These are phyloP conservation scores for Bombus waltoni DNA, from an alignment of 1,140 invertebrate species.

Conservation along the genomic window DNA sequence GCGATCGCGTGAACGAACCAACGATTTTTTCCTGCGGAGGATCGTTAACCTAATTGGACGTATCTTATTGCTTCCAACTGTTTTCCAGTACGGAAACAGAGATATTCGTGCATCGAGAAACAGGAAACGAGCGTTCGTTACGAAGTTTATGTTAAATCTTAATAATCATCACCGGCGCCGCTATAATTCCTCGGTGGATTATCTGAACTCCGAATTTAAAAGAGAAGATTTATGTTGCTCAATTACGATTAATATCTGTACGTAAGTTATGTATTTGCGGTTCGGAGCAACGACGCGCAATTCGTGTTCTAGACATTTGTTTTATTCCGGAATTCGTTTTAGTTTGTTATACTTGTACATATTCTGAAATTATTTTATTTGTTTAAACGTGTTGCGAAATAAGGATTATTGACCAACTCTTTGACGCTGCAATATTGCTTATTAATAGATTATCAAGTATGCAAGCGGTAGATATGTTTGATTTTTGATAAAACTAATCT, in stretches of 20 bases:
- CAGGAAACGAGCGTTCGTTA: neutral
- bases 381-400: too few species aligned
- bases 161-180: slow-evolving; percentile 14
- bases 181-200: neutral
- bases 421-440: too few species aligned
- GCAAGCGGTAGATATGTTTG: too few species aligned
- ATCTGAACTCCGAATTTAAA: neutral
- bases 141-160: slow-evolving; percentile 16
- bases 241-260: neutral
- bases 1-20: slow-evolving; percentile 55
- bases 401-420: too few species aligned
- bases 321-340: too few species aligned
- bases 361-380: too few species aligned
- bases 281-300: too few species aligned
- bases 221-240: neutral
- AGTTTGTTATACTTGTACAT: too few species aligned
- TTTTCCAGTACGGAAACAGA: neutral
- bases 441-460: too few species aligned
- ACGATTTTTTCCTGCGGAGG: slow-evolving; percentile 1
- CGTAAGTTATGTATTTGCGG: neutral
- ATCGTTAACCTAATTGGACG: slow-evolving; percentile 41
- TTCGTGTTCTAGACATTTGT: too few species aligned
- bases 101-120: neutral
- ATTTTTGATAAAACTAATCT: too few species aligned
- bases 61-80: slow-evolving; percentile 13